Conservation (phyloP, 2,888 invertebrate genomes). For the Hirtodrosophila trivittata region DNA sequence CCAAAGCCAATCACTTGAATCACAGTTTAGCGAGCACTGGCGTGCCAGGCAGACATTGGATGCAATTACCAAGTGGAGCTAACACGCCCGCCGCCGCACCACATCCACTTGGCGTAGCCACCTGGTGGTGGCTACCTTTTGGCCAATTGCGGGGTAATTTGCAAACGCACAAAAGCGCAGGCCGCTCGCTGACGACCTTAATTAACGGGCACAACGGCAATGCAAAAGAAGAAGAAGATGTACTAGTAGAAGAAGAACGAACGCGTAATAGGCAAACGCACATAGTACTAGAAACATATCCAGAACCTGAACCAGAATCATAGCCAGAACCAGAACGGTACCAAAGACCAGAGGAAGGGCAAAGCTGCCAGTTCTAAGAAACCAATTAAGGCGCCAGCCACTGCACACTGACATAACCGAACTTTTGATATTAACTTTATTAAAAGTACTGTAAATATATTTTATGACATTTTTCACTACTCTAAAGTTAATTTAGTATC, state of each 20-base stretch:
- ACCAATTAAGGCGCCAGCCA: conserved; percentile 72
- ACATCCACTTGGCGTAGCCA: not conserved
- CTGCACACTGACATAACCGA: conserved; percentile 48
- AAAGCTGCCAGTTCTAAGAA: conserved; percentile 64
- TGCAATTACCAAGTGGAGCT: conserved; percentile 62
- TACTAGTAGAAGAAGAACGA: conserved; percentile 19
- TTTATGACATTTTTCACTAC: too few species aligned
- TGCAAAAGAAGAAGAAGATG: conserved; percentile 12
- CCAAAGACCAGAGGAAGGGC: conserved; percentile 54
- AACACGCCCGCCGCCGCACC: conserved; percentile 15
- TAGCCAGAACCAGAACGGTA: conserved; percentile 42
- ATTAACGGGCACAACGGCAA: conserved; percentile 68
- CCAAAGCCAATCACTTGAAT: conserved; percentile 10
- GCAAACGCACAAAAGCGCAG: conserved; percentile 72
- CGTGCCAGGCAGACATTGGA: conserved; percentile 41
- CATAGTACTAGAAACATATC: conserved; percentile 40
- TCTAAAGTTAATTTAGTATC: too few species aligned
- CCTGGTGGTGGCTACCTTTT: conserved; percentile 26
- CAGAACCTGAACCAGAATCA: conserved; percentile 4
- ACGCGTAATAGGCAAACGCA: conserved; percentile 59
- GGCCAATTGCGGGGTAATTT: conserved; percentile 74
- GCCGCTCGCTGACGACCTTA: conserved; percentile 75
- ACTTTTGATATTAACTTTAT: too few species aligned
- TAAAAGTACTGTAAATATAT: not conserved
- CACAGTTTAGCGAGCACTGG: conserved; percentile 60